These are phyloP conservation scores for Merops nubicus DNA, from an alignment of 2,113 vertebrate genomes.

Conservation along the genomic window DNA sequence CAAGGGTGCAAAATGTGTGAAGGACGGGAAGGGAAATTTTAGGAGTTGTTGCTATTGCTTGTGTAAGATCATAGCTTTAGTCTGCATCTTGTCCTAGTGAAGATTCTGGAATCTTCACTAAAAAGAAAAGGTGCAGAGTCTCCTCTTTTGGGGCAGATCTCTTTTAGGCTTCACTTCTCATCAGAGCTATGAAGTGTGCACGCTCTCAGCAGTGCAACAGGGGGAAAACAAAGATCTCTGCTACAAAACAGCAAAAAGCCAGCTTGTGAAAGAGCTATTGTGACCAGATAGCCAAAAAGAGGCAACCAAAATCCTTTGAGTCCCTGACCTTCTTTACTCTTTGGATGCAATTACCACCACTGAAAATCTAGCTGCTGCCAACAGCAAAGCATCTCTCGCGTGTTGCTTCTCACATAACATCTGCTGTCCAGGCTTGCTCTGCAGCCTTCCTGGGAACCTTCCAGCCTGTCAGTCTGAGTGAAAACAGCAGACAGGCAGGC, in stretches of 20 bases:
- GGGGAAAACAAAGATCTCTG: neutral
- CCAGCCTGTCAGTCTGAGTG: slow-evolving; percentile 48
- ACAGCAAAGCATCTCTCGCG: neutral
- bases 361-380: slow-evolving; percentile 42
- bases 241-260: neutral
- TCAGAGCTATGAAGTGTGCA: neutral
- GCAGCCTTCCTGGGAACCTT: slow-evolving; percentile 52
- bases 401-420: slow-evolving; percentile 36
- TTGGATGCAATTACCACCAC: slow-evolving; percentile 11
- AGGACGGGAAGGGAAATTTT: neutral
- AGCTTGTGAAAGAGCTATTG: neutral
- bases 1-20: accelerated
- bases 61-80: neutral
- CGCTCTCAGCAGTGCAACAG: neutral
- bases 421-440: slow-evolving; percentile 48
- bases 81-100: neutral
- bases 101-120: neutral
- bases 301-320: neutral
- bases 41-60: neutral
- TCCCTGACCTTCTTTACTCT: slow-evolving; percentile 11
- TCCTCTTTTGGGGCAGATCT: neutral
- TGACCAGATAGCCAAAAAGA: neutral
- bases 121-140: neutral
- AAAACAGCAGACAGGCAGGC: slow-evolving; percentile 49
- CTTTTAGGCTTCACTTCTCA: neutral